Conservation (phyloP, 2,797 vertebrate species). For the Alfaro cultratus region DNA sequence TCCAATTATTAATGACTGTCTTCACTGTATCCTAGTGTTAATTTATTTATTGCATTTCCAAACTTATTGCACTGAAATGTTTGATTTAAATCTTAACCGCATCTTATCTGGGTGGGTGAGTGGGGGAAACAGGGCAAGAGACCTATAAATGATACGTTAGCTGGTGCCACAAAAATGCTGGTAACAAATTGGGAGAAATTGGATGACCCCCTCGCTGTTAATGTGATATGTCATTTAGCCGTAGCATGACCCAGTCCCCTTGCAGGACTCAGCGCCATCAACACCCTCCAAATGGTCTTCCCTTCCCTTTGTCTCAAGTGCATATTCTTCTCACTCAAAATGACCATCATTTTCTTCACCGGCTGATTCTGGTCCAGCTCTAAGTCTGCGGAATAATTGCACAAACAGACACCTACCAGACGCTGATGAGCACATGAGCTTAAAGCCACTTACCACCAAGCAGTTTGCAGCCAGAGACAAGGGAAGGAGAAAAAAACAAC, state of each 20-base stretch:
- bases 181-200: slow-evolving; percentile 66
- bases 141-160: slow-evolving; percentile 51
- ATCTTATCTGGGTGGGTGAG: not conserved
- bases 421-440: slow-evolving; percentile 81
- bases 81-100: slow-evolving; percentile 24
- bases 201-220: slow-evolving; percentile 72
- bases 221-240: slow-evolving; percentile 80
- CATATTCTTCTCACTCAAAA: slow-evolving; percentile 80
- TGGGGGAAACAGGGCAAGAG: not conserved
- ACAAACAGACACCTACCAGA: slow-evolving; percentile 74
- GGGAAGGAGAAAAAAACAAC: slow-evolving; percentile 41
- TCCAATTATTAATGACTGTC: not conserved
- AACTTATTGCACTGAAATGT: slow-evolving; percentile 4
- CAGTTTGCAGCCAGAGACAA: slow-evolving; percentile 63
- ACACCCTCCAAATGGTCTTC: slow-evolving; percentile 74
- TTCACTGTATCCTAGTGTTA: not conserved
- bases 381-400: slow-evolving; percentile 81
- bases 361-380: slow-evolving; percentile 72
- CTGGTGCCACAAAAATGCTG: slow-evolving; percentile 54
- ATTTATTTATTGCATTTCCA: not conserved
- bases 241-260: slow-evolving; percentile 70
- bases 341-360: slow-evolving; percentile 78
- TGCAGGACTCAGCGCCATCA: slow-evolving; percentile 58
- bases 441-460: slow-evolving; percentile 79
- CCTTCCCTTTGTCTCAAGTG: slow-evolving; percentile 82